Conservation (phyloP, 2,113 vertebrate species). For the Promerops cafer region DNA sequence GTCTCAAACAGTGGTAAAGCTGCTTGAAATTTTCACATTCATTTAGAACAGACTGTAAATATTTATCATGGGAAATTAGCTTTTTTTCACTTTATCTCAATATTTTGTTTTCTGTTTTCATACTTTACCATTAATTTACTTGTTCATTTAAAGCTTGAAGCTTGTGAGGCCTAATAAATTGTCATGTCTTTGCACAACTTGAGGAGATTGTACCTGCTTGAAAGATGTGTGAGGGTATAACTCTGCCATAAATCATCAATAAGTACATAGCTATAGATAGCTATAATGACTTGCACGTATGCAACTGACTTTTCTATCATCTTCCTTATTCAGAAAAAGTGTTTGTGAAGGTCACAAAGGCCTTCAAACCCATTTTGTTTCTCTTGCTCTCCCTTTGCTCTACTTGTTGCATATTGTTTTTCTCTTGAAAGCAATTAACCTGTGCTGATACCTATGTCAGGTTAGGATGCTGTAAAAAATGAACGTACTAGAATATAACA, state of each 20-base stretch:
- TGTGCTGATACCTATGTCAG: background rate
- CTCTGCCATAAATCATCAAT: background rate
- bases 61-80: background rate
- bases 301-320: background rate
- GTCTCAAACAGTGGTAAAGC: background rate
- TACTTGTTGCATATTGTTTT: background rate
- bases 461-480: background rate
- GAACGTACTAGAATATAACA: background rate
- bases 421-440: conserved; percentile 20
- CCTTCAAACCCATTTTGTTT: background rate
- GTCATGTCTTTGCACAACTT: background rate
- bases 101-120: background rate
- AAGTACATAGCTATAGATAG: background rate
- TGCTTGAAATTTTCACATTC: background rate
- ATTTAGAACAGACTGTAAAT: background rate
- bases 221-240: background rate
- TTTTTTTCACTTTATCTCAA: background rate
- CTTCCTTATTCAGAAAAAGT: background rate
- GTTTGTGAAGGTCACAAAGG: background rate
- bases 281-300: background rate
- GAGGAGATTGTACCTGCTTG: background rate
- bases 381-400: background rate
- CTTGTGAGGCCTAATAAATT: background rate
- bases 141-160: background rate
- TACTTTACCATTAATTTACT: background rate